Percentiles rank a stretch among this genome's conserved stretches.
These are phyloP conservation scores for Habropoda laboriosa DNA, from an alignment of 1,140 invertebrate genomes.

Conservation along the genomic window DNA sequence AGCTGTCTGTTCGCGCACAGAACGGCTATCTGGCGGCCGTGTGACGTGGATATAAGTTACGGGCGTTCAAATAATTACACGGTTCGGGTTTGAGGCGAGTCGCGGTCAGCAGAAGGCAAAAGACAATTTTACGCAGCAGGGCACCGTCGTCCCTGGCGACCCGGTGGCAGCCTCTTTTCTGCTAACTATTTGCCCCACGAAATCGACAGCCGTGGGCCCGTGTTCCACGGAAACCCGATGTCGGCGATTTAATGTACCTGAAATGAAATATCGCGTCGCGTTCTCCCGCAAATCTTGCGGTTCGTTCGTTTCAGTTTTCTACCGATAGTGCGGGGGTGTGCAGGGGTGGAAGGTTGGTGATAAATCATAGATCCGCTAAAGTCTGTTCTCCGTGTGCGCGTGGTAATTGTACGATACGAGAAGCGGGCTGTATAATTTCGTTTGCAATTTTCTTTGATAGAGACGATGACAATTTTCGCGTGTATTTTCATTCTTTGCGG, in stretches of 20 bases:
- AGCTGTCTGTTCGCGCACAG: no score
- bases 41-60: conserved; percentile 76
- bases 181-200: conserved; percentile 72
- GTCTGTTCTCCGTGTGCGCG: background rate
- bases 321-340: background rate
- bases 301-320: background rate
- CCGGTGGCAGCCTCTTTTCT: conserved; percentile 71
- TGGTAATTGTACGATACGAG: background rate
- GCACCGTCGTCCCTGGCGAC: conserved; percentile 66
- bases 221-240: conserved; percentile 43
- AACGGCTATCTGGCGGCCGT: conserved; percentile 48
- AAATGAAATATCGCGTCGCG: conserved; percentile 15
- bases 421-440: background rate
- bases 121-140: conserved; percentile 82
- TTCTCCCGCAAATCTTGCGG: no score
- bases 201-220: conserved; percentile 74
- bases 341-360: background rate
- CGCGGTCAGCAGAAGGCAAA: conserved; percentile 79
- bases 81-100: conserved; percentile 71
- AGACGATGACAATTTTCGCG: no score
- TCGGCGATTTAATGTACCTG: conserved; percentile 64
- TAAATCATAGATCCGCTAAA: conserved; percentile 1
- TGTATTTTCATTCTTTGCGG: no score
- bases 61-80: conserved; percentile 80
- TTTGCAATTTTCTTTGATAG: background rate